phyloP scores from a whole-genome alignment of 2,113 vertebrate species.

The Chamaetylas fuelleborni region DNA sequence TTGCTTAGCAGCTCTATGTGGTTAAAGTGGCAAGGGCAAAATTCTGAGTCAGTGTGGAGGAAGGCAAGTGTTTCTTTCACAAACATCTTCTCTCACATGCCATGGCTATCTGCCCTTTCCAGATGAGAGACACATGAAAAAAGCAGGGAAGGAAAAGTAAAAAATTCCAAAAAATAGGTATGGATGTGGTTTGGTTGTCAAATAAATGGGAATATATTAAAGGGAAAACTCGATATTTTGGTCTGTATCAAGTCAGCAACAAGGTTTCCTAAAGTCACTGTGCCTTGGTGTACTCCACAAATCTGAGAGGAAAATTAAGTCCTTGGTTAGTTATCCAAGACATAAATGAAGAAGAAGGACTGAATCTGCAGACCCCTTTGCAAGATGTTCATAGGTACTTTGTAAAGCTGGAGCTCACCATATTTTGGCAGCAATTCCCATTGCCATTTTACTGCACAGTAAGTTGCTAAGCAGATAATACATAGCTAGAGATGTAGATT shows the following conservation, averaged over 20 bases:
- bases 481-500: neutral
- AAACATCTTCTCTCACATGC: neutral
- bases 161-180: neutral
- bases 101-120: neutral
- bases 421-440: neutral
- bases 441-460: neutral
- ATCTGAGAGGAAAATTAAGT: neutral
- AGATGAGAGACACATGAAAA: neutral
- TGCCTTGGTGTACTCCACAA: neutral
- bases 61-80: neutral
- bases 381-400: neutral
- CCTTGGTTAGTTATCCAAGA: neutral
- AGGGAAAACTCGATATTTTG: neutral
- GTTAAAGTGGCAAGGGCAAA: neutral
- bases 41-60: neutral
- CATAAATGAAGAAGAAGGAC: neutral
- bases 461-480: neutral
- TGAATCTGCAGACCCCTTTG: neutral
- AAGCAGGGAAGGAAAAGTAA: neutral
- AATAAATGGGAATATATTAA: neutral
- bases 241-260: neutral
- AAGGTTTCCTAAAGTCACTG: neutral
- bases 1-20: neutral
- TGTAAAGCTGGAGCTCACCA: neutral
- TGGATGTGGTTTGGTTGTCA: neutral